phyloP scores from a whole-genome alignment of 2,113 vertebrate genomes.

The Carassius gibelio region DNA sequence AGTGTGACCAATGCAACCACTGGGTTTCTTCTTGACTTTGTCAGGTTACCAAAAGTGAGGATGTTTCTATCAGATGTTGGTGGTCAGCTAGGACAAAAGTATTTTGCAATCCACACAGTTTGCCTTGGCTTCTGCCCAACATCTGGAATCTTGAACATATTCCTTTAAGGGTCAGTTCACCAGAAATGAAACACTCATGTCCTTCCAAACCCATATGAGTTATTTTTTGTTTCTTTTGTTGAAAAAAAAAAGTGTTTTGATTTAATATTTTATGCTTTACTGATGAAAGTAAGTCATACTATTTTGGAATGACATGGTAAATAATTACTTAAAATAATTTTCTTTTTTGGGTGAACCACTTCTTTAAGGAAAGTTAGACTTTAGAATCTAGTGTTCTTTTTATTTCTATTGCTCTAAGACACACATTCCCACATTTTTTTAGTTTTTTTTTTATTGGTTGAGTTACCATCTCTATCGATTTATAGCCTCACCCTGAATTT shows the following conservation, averaged over 20 bases:
- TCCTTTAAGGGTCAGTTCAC: background rate
- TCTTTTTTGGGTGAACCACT: background rate
- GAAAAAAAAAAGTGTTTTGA: background rate
- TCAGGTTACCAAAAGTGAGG: background rate
- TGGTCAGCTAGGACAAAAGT: background rate
- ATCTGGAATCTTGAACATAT: background rate
- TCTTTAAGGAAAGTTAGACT: background rate
- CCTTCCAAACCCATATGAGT: background rate
- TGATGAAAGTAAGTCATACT: too few relatives aligned
- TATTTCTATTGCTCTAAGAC: background rate
- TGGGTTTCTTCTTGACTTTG: background rate
- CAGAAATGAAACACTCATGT: background rate
- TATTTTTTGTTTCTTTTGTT: background rate
- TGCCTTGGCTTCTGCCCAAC: background rate
- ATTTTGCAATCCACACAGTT: background rate
- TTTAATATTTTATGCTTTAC: too few relatives aligned
- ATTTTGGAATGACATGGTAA: background rate
- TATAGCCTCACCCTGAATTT: constrained; percentile 61
- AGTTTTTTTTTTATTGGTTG: constrained; percentile 34
- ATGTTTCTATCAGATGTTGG: background rate
- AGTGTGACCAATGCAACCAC: background rate
- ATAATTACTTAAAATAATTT: background rate
- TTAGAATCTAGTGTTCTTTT: background rate
- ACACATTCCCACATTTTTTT: background rate
- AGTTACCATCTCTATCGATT: constrained; percentile 60